Evolutionary conservation across 2,888 invertebrate species (phyloP).

Genomic region (Nymphalis polychloros): DNA sequence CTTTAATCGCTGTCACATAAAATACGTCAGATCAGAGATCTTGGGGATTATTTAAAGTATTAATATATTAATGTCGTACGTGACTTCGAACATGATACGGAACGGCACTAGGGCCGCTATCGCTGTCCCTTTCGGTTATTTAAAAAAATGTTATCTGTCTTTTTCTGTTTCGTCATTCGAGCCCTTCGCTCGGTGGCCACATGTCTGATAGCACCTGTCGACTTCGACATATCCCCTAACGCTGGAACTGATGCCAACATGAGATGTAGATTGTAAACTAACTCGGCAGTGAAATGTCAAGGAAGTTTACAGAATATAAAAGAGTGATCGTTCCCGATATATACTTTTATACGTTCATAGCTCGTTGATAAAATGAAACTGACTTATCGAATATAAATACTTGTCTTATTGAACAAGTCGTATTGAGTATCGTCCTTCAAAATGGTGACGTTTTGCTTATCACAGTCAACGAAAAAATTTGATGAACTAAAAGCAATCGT

Average conservation of each 20-base stretch:
- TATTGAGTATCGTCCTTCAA: constrained; percentile 44
- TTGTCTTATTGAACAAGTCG: constrained; percentile 38
- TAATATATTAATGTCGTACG: constrained; percentile 60
- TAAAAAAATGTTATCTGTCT: constrained; percentile 48
- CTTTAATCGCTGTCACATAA: constrained; percentile 41
- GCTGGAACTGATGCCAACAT: constrained; percentile 36
- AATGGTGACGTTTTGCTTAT: constrained; percentile 49
- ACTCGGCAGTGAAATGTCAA: constrained; percentile 58
- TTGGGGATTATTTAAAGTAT: constrained; percentile 59
- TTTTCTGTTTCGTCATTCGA: constrained; percentile 57
- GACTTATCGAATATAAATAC: constrained; percentile 28
- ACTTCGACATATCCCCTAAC: constrained; percentile 52
- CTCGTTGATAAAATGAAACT: not conserved
- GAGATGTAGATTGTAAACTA: constrained; percentile 28
- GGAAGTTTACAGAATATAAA: constrained; percentile 52
- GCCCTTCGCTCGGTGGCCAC: constrained; percentile 68
- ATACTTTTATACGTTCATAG: constrained; percentile 17
- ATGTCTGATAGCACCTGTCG: constrained; percentile 72
- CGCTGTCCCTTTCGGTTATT: constrained; percentile 56
- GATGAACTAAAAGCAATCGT: constrained; percentile 62
- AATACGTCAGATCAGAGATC: constrained; percentile 46
- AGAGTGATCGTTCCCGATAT: constrained; percentile 41
- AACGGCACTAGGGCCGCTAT: constrained; percentile 46
- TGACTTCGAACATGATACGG: constrained; percentile 41
- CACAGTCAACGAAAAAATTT: constrained; percentile 44